phyloP scores from a whole-genome alignment of 2,797 vertebrate genomes.

The Macropodus opercularis region DNA sequence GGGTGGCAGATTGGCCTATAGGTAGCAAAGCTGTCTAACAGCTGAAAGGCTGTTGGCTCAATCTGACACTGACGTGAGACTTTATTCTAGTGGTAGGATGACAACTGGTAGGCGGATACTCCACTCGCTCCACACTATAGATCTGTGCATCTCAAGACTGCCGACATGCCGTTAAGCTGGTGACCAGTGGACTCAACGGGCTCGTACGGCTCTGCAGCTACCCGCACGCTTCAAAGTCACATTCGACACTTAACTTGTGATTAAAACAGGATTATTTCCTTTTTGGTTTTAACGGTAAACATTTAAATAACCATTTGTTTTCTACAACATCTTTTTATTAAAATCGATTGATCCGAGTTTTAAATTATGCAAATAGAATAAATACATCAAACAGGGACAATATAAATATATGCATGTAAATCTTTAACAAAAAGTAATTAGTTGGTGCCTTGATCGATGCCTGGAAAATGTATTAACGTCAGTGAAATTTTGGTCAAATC shows the following conservation, averaged over 20 bases:
- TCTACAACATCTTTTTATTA: no score
- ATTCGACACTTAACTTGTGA: not conserved
- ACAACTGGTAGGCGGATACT: conserved; percentile 60
- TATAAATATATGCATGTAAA: no score
- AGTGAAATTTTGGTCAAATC: no score
- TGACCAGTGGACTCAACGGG: conserved; percentile 17
- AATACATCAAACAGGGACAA: no score
- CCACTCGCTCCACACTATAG: conserved; percentile 31
- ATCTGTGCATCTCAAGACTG: conserved; percentile 28
- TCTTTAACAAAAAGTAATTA: no score
- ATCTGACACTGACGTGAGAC: conserved; percentile 54
- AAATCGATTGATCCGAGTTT: no score
- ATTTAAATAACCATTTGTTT: not conserved
- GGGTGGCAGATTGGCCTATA: conserved; percentile 64
- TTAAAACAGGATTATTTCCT: not conserved
- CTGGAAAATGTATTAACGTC: no score
- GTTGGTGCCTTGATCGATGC: no score
- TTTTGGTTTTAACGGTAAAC: not conserved
- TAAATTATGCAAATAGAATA: no score
- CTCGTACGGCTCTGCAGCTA: conserved; percentile 7
- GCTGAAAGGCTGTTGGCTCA: conserved; percentile 60
- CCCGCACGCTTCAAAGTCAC: conserved; percentile 11
- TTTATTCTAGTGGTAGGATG: conserved; percentile 55
- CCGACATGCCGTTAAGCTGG: conserved; percentile 36
- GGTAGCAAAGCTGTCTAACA: conserved; percentile 60